Evolutionary conservation across 2,113 vertebrate genomes (phyloP).

Genomic region (Ailurus styani): DNA sequence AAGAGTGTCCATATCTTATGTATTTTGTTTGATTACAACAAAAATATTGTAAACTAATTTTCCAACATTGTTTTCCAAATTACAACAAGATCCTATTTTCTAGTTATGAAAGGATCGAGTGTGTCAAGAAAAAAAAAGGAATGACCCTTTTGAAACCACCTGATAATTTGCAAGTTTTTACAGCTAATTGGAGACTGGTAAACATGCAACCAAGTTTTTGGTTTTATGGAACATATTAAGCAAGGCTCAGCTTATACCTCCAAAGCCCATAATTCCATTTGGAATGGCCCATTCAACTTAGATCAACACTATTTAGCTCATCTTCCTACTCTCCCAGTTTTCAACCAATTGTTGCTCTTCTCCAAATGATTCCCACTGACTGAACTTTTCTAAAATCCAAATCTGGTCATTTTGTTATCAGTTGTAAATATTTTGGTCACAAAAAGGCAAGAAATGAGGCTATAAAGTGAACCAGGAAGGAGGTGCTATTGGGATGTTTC

Average conservation of each 20-base stretch:
- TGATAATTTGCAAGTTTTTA: neutral
- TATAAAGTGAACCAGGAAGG: neutral
- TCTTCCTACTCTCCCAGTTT: neutral
- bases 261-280: neutral
- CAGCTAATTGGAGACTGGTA: neutral
- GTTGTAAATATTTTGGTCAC: neutral
- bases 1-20: neutral
- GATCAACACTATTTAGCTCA: neutral
- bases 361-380: neutral
- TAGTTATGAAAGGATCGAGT: neutral
- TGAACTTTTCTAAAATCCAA: neutral
- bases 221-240: neutral
- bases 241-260: neutral
- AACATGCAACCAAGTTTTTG: neutral
- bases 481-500: neutral
- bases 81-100: neutral
- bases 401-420: neutral
- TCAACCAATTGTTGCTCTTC: neutral
- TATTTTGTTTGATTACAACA: neutral
- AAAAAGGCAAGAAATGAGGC: neutral
- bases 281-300: neutral
- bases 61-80: neutral
- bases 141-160: neutral
- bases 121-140: neutral
- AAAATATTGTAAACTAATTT: neutral